These are phyloP conservation scores for Oedothorax gibbosus DNA, from an alignment of 1,140 invertebrate genomes.

Conservation along the genomic window DNA sequence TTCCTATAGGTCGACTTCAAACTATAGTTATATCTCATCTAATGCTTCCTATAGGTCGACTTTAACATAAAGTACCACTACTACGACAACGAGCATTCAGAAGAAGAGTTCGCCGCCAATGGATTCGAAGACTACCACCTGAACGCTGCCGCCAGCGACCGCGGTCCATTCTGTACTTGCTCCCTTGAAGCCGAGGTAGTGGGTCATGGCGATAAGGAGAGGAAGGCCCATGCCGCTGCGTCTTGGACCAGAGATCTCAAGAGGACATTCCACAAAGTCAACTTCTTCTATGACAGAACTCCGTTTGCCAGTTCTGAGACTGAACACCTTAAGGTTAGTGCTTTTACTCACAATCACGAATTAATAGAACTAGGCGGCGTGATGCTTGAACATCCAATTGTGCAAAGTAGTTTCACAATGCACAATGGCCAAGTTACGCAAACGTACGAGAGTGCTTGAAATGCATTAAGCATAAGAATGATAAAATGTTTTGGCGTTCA, in stretches of 20 bases:
- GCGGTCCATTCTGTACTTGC: conserved; percentile 25
- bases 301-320: conserved; percentile 44
- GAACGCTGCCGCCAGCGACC: neutral
- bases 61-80: conserved; percentile 25
- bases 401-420: no score
- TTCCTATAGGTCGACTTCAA: no score
- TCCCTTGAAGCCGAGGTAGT: conserved; percentile 12
- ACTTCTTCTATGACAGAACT: conserved; percentile 57
- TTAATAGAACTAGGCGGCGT: no score
- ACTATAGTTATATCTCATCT: no score
- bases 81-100: conserved; percentile 8
- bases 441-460: no score
- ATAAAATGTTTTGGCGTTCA: no score
- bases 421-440: no score
- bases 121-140: conserved; percentile 29
- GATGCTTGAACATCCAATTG: no score
- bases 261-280: conserved; percentile 37
- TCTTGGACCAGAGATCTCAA: conserved; percentile 29
- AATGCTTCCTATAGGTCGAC: neutral
- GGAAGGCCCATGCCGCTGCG: neutral
- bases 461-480: no score
- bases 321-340: conserved; percentile 41
- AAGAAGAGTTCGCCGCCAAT: neutral
- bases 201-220: conserved; percentile 40
- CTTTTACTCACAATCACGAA: no score